Base-by-base conservation (phyloP, 2,888 invertebrate genomes). In the Bombyx huttoni region DNA sequence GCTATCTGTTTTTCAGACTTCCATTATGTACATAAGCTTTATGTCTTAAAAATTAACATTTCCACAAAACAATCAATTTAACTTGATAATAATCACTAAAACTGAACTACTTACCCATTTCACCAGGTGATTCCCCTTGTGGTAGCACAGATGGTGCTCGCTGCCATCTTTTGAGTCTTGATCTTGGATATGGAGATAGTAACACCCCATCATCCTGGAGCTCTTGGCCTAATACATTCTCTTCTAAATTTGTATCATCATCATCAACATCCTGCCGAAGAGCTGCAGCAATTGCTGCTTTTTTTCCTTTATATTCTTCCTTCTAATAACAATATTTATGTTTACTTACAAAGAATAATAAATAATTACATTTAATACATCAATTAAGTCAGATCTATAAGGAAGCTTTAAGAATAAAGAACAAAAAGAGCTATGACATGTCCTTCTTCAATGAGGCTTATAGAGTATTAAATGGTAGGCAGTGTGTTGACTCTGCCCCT, bases 101-200 rank as follows among this genome's bases (percentile, higher is more conserved):
- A 34, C 34, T 1, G 8, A 40, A 10, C 12, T n/a, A 59, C 76
- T 84, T 89, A 65, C 99, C 99, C 90, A 94, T 90, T 88, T 99
- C 99, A 47, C 99, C 99, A 35, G 96, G 96, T 55, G 90, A 91
- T 1, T 93, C 93, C 48, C 89, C 89, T 49, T 85, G 83, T 24
- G 94, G 93, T 50, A 81, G 83, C 1, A 96, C 92, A 3, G 91
- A 81, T 10, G 93, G 94, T 7, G 93, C 94, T 7, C 91, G 90
- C 59, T 91, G 84, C 96, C 96, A 97, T 65, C 91, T 87, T 64
- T 91, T 91, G 49, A 96, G 76, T 51, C 73, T 68, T 1, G 83
- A 76, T 49, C 65, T 68, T 40, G 81, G 67, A 59, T 89, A 89
- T 48, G 74, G 74, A 1, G 70, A 61, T 45, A 89, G 57, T 24